Evolutionary conservation across 2,797 vertebrate genomes (phyloP).

Genomic region (Urocyon cinereoargenteus): DNA sequence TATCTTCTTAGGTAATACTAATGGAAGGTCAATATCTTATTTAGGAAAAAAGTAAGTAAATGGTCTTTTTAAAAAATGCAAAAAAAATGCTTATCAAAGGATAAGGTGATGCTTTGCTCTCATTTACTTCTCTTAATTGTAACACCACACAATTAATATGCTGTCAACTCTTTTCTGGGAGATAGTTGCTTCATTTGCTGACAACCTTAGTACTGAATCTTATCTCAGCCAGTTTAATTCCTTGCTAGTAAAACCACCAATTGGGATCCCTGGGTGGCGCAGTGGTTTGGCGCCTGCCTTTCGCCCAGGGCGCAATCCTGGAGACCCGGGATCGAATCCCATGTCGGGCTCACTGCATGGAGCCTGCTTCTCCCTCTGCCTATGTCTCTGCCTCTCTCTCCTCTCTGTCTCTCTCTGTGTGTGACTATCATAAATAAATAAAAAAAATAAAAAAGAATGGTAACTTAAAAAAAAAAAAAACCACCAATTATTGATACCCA

Average conservation of each 20-base stretch:
- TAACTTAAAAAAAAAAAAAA: too few species aligned
- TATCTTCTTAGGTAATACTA: neutral
- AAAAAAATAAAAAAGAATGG: too few species aligned
- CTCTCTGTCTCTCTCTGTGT: too few species aligned
- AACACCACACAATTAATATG: neutral
- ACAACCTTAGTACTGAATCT: neutral
- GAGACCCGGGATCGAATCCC: too few species aligned
- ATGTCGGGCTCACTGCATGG: too few species aligned
- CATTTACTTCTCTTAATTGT: neutral
- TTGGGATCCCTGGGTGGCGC: too few species aligned
- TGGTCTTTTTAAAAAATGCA: neutral
- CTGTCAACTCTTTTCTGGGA: neutral
- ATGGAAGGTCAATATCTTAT: neutral
- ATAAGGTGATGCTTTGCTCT: neutral
- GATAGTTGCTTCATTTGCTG: neutral
- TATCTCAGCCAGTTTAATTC: neutral
- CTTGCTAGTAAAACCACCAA: neutral
- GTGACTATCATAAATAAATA: too few species aligned
- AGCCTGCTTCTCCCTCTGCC: too few species aligned
- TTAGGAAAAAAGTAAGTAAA: neutral
- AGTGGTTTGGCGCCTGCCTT: too few species aligned
- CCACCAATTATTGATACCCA: neutral
- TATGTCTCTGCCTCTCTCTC: too few species aligned
- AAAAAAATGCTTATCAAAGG: neutral
- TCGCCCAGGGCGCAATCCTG: too few species aligned